Percentiles rank a stretch among this genome's conserved stretches.
phyloP scores from a whole-genome alignment of 2,797 vertebrate genomes.

The Microtus obscurus region DNA sequence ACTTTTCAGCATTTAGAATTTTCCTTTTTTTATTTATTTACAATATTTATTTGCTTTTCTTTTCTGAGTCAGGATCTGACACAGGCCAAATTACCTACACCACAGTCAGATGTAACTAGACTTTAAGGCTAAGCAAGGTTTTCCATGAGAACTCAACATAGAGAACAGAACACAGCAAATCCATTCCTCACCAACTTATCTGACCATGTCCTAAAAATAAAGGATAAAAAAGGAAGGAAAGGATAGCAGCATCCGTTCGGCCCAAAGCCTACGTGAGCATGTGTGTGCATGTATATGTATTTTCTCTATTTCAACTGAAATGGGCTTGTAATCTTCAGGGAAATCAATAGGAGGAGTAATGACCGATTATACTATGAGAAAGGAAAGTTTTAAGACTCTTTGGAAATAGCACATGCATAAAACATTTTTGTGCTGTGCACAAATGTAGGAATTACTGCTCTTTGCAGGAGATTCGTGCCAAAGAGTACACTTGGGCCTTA shows the following conservation, averaged over 20 bases:
- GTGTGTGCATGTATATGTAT: not conserved
- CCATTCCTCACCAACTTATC: not conserved
- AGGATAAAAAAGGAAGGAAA: not conserved
- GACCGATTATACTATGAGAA: constrained; percentile 75
- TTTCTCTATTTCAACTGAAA: constrained; percentile 74
- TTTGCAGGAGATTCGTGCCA: constrained; percentile 50
- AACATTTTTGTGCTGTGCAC: constrained; percentile 75
- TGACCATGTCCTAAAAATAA: not conserved
- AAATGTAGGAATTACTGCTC: constrained; percentile 62
- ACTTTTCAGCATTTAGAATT: not conserved
- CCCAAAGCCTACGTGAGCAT: constrained; percentile 43
- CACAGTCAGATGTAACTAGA: not conserved
- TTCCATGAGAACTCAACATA: not conserved
- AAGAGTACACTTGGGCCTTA: constrained; percentile 73
- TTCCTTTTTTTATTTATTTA: not conserved
- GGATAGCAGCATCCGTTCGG: not conserved
- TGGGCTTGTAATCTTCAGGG: constrained; percentile 75
- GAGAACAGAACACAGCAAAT: not conserved
- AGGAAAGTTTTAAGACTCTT: constrained; percentile 78
- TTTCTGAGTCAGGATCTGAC: not conserved
- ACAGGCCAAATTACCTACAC: not conserved
- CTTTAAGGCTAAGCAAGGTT: not conserved
- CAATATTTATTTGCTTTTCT: not conserved
- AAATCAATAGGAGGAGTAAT: constrained; percentile 79
- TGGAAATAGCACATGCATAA: constrained; percentile 78